A percentile compares a stretch with the other conserved stretches of the same genome.
These are phyloP conservation scores for Apteryx mantelli DNA, from an alignment of 2,113 vertebrate genomes.

Conservation along the genomic window DNA sequence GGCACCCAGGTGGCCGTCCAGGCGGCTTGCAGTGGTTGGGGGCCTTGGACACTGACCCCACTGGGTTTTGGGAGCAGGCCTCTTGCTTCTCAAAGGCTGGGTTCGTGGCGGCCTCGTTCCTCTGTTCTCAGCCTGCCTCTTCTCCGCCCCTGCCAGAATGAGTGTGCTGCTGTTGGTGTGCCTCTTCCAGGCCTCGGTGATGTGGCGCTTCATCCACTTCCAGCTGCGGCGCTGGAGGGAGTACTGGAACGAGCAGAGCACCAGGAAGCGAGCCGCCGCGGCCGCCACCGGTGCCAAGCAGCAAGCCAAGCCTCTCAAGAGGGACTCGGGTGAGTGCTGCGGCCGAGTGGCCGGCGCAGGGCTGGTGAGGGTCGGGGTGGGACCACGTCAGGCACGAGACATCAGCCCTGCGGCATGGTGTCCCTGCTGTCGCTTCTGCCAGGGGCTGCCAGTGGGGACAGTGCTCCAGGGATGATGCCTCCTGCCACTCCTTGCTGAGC, in stretches of 20 bases:
- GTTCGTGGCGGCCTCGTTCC: not conserved
- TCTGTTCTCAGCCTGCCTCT: slow-evolving; percentile 56
- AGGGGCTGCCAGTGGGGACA: fast-evolving
- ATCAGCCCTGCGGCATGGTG: not conserved
- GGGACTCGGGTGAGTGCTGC: slow-evolving; percentile 85
- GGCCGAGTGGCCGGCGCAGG: not conserved
- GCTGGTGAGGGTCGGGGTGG: fast-evolving
- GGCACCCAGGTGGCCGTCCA: fast-evolving
- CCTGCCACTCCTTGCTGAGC: not conserved
- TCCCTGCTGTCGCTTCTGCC: not conserved
- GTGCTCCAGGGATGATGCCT: fast-evolving
- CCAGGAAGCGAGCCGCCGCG: slow-evolving; percentile 75
- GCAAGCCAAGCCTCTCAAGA: slow-evolving; percentile 82
- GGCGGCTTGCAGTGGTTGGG: not conserved
- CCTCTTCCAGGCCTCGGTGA: slow-evolving; percentile 93
- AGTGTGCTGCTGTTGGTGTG: slow-evolving; percentile 89
- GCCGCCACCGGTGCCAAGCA: slow-evolving; percentile 72
- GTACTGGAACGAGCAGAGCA: slow-evolving; percentile 88
- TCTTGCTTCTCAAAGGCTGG: not conserved
- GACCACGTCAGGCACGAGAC: not conserved
- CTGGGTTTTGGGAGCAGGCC: not conserved
- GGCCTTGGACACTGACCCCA: fast-evolving
- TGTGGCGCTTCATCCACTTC: slow-evolving; percentile 98
- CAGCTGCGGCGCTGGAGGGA: slow-evolving; percentile 96
- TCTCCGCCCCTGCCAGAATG: slow-evolving; percentile 80